Conservation (phyloP, 2,113 vertebrate species). For the Clupea harengus region DNA sequence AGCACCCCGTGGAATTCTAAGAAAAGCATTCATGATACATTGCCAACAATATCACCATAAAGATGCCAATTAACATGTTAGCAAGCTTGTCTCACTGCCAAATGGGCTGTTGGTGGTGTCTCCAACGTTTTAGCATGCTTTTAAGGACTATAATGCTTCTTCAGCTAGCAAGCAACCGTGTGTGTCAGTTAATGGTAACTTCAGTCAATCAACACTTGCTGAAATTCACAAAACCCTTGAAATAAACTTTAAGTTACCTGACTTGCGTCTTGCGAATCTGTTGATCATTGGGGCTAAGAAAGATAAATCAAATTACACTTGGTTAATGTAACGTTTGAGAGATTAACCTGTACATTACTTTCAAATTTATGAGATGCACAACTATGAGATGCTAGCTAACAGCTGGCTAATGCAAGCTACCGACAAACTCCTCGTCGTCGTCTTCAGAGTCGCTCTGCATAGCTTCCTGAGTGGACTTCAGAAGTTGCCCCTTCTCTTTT, state of each 20-base stretch:
- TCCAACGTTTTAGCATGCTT: too few relatives aligned
- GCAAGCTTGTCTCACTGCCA: too few relatives aligned
- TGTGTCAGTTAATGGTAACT: too few relatives aligned
- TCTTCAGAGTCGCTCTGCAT: conserved; percentile 14
- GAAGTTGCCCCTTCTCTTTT: neutral
- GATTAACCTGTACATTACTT: neutral
- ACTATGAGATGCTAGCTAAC: neutral
- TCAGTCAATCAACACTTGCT: neutral
- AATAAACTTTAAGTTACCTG: conserved; percentile 24
- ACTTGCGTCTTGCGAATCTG: conserved; percentile 40
- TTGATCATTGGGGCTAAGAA: conserved; percentile 39
- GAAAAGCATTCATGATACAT: too few relatives aligned
- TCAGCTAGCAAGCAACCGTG: too few relatives aligned
- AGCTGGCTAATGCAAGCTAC: neutral
- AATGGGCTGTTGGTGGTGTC: too few relatives aligned
- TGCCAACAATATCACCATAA: too few relatives aligned
- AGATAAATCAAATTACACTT: neutral
- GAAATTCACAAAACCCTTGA: too few relatives aligned
- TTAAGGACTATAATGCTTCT: too few relatives aligned
- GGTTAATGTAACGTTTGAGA: neutral
- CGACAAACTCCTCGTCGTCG: conserved; percentile 3
- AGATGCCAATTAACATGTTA: too few relatives aligned
- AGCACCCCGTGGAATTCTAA: too few relatives aligned
- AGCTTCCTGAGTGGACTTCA: conserved; percentile 14
- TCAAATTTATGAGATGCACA: neutral